Evolutionary conservation across 2,797 vertebrate species (phyloP).

Genomic region (Esox masquinongy): DNA sequence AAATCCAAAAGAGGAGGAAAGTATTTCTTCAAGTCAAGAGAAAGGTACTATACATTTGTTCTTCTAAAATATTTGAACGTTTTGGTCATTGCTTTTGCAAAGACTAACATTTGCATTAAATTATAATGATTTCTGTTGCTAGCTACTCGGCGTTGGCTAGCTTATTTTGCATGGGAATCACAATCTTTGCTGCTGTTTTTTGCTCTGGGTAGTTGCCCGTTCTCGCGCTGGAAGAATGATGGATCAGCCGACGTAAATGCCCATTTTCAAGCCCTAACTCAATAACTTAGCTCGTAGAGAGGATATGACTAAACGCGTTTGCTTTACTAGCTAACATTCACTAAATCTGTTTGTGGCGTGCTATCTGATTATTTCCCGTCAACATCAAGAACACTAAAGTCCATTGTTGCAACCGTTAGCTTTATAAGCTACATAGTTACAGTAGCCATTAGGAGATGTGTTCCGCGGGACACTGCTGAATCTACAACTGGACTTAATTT

Average conservation of each 20-base stretch:
- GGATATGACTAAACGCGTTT: not conserved
- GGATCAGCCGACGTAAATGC: not conserved
- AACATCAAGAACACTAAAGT: not conserved
- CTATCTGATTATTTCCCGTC: not conserved
- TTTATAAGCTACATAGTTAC: too few relatives aligned
- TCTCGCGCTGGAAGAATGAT: not conserved
- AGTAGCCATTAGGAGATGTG: too few relatives aligned
- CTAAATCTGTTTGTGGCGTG: too few relatives aligned
- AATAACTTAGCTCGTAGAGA: not conserved
- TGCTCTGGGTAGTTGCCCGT: too few relatives aligned
- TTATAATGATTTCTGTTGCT: not conserved
- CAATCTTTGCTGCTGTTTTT: too few relatives aligned
- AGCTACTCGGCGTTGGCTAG: not conserved
- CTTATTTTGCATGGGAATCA: not conserved
- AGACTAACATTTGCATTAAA: not conserved
- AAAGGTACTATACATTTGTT: slow-evolving; percentile 74
- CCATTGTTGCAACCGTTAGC: not conserved
- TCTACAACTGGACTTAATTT: too few relatives aligned
- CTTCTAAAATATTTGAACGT: not conserved
- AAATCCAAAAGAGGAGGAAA: slow-evolving; percentile 99
- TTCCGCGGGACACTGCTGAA: too few relatives aligned
- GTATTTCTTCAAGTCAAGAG: slow-evolving; percentile 79
- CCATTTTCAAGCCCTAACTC: not conserved
- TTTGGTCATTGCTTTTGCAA: slow-evolving; percentile 5
- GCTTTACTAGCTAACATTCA: not conserved